Conservation (phyloP, 2,888 invertebrate species). For the Perizoma affinitatum region DNA sequence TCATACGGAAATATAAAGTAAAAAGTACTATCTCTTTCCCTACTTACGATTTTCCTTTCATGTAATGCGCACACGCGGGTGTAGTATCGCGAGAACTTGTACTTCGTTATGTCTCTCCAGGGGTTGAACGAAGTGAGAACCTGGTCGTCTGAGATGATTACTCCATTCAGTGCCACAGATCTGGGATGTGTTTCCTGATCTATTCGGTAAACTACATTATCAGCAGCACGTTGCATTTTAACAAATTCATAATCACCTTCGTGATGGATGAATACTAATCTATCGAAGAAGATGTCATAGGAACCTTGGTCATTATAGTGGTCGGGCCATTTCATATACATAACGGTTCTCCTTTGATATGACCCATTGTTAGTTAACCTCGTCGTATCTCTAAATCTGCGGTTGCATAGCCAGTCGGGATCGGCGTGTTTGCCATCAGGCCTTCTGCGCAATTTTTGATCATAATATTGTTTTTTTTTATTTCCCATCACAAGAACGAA, state of each 20-base stretch:
- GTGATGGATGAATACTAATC: conserved; percentile 8
- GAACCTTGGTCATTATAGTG: not conserved
- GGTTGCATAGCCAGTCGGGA: not conserved
- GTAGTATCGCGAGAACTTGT: not conserved
- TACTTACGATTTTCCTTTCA: not conserved
- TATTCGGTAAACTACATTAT: not conserved
- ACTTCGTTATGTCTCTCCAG: conserved; percentile 1
- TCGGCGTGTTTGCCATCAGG: no score
- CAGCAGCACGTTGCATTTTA: no score
- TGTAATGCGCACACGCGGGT: not conserved
- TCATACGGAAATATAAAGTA: not conserved
- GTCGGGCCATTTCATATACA: not conserved
- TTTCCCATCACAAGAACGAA: not conserved
- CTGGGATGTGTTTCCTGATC: not conserved
- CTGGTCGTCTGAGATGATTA: not conserved
- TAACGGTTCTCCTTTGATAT: no score
- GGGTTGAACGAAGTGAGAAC: conserved; percentile 10
- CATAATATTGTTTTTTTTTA: no score
- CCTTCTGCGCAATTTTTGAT: no score
- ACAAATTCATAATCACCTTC: conserved; percentile 1
- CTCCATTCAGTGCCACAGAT: not conserved
- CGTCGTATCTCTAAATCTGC: not conserved
- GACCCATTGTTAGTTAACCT: no score
- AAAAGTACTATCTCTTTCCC: not conserved
- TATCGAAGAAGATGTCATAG: conserved; percentile 7